A percentile compares a stretch with the other conserved stretches of the same genome.
These are phyloP conservation scores for Australoheros scitulus DNA, from an alignment of 2,113 vertebrate genomes.

Conservation along the genomic window DNA sequence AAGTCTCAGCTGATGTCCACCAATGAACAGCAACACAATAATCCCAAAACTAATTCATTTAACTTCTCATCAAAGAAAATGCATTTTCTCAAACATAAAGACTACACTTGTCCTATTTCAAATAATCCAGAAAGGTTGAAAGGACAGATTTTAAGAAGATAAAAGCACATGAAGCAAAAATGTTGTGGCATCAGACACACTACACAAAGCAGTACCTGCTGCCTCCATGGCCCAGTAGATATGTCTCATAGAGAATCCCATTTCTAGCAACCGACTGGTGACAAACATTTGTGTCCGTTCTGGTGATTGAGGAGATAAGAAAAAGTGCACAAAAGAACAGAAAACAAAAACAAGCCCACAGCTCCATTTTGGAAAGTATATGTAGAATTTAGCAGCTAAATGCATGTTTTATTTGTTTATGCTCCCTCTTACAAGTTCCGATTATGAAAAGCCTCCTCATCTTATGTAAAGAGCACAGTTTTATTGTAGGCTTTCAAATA, in stretches of 20 bases:
- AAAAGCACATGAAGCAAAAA: conserved; percentile 47
- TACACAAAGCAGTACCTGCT: conserved; percentile 79
- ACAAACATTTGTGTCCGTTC: conserved; percentile 83
- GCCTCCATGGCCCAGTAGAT: conserved; percentile 86
- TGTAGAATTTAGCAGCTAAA: not conserved
- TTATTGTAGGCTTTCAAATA: conserved; percentile 3
- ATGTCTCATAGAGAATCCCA: conserved; percentile 86
- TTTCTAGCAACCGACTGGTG: conserved; percentile 84
- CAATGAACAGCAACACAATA: not conserved
- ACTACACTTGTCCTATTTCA: not conserved
- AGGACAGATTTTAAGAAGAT: conserved; percentile 39
- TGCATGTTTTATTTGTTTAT: not conserved
- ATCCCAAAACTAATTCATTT: not conserved
- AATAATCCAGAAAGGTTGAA: conserved; percentile 7
- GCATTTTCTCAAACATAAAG: not conserved
- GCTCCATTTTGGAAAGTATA: conserved; percentile 22
- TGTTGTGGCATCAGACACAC: conserved; percentile 26
- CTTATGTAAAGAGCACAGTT: not conserved
- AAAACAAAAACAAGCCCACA: conserved; percentile 60
- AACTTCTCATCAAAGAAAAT: not conserved
- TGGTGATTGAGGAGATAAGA: conserved; percentile 72
- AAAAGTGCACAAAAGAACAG: conserved; percentile 64
- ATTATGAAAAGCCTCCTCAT: not conserved
- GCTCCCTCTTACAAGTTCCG: not conserved
- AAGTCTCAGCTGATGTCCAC: not conserved